Percentiles rank a stretch among this genome's conserved stretches.
Conservation (phyloP, 2,888 invertebrate species). For the Autographa gamma region DNA sequence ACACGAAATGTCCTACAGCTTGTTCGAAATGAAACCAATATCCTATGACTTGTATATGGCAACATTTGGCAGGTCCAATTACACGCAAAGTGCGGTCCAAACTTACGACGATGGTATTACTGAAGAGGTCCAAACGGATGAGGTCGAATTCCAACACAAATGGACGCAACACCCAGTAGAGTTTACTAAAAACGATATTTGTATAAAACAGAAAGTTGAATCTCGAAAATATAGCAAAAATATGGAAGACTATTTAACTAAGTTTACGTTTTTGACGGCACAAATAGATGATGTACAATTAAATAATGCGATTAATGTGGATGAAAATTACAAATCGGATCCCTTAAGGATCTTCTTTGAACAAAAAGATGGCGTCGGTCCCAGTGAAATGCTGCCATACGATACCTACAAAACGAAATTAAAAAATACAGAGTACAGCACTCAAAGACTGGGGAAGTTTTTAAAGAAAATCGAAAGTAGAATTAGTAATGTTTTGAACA, state of each 20-base stretch:
- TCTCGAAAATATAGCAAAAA: slow-evolving; percentile 61
- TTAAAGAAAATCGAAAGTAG: slow-evolving; percentile 76
- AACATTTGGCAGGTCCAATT: slow-evolving; percentile 81
- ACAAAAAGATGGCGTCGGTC: slow-evolving; percentile 82
- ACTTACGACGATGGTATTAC: slow-evolving; percentile 83
- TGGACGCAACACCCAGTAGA: slow-evolving; percentile 84
- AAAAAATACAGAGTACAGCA: slow-evolving; percentile 70
- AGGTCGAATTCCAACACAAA: slow-evolving; percentile 69
- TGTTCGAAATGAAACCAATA: slow-evolving; percentile 86
- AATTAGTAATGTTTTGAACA: slow-evolving; percentile 72
- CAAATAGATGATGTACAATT: slow-evolving; percentile 47
- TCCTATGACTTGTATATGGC: slow-evolving; percentile 85
- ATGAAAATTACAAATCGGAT: slow-evolving; percentile 72
- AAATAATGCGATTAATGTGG: slow-evolving; percentile 54
- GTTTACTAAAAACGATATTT: slow-evolving; percentile 76
- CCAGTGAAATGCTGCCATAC: slow-evolving; percentile 74
- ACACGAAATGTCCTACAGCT: slow-evolving; percentile 81
- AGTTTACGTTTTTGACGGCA: slow-evolving; percentile 70
- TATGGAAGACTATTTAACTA: slow-evolving; percentile 71
- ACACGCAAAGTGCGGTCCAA: slow-evolving; percentile 79
- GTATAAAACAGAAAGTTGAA: slow-evolving; percentile 54
- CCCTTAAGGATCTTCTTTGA: slow-evolving; percentile 80
- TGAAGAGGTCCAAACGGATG: slow-evolving; percentile 82
- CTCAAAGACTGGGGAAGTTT: slow-evolving; percentile 72
- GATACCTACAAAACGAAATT: slow-evolving; percentile 75